Evolutionary conservation across 2,113 vertebrate genomes (phyloP).

Genomic region (Microtus richardsoni): DNA sequence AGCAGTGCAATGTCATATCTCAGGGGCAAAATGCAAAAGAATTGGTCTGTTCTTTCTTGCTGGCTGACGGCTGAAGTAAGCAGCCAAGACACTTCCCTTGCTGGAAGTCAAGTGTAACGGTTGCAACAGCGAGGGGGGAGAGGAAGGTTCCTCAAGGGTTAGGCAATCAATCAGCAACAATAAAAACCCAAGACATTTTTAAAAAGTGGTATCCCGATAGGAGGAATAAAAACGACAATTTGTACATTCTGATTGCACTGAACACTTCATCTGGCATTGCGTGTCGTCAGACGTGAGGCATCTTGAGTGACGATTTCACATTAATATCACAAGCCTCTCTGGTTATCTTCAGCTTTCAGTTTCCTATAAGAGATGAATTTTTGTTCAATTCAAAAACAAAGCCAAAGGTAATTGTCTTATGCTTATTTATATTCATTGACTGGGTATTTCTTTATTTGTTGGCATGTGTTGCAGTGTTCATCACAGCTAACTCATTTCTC

Average conservation of each 20-base stretch:
- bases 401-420: background rate
- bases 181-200: slow-evolving; percentile 81
- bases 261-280: slow-evolving; percentile 92
- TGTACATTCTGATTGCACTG: slow-evolving; percentile 92
- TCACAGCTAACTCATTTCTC: background rate
- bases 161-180: slow-evolving; percentile 81
- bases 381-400: slow-evolving; percentile 35
- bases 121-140: slow-evolving; percentile 15
- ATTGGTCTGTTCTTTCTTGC: slow-evolving; percentile 64
- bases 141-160: slow-evolving; percentile 54
- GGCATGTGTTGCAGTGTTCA: background rate
- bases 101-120: slow-evolving; percentile 50
- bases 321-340: slow-evolving; percentile 86
- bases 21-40: slow-evolving; percentile 72
- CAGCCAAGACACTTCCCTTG: slow-evolving; percentile 54
- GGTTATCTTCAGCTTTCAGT: slow-evolving; percentile 95
- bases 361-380: slow-evolving; percentile 88
- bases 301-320: slow-evolving; percentile 89
- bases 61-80: slow-evolving; percentile 66
- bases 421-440: background rate
- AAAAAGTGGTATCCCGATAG: slow-evolving; percentile 85
- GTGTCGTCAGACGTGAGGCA: slow-evolving; percentile 90
- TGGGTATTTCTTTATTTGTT: background rate
- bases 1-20: slow-evolving; percentile 74
- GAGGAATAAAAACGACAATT: slow-evolving; percentile 90